Evolutionary conservation across 2,888 invertebrate species (phyloP).

Genomic region (Eumerus sabulonum): DNA sequence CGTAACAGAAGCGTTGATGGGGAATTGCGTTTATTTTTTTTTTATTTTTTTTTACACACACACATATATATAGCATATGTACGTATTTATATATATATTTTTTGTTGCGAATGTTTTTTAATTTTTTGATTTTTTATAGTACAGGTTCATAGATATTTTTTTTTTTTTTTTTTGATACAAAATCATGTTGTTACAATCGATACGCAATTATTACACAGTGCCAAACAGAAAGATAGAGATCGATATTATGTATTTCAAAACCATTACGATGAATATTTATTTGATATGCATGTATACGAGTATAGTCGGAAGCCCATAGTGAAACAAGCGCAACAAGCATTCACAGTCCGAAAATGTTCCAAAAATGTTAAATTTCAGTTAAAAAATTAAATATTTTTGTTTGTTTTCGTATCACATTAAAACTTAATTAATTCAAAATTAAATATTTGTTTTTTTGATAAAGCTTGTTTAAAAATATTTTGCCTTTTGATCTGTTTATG

Average conservation of each 20-base stretch:
- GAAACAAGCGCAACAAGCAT: constrained; percentile 71
- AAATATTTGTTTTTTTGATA: constrained; percentile 22
- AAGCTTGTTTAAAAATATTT: constrained; percentile 11
- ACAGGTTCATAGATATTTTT: constrained; percentile 37
- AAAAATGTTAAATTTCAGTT: constrained; percentile 72
- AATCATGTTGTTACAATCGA: constrained; percentile 53
- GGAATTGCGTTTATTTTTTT: constrained; percentile 57
- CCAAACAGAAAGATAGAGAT: constrained; percentile 61
- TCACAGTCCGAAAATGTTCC: constrained; percentile 71
- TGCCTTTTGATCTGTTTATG: neutral
- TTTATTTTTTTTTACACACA: too few species aligned
- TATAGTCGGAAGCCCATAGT: constrained; percentile 69
- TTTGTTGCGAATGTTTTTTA: constrained; percentile 15
- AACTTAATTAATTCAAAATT: constrained; percentile 1
- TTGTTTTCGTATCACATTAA: constrained; percentile 1
- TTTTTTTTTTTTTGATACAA: constrained; percentile 46
- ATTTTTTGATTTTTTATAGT: constrained; percentile 39
- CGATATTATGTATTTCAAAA: constrained; percentile 54
- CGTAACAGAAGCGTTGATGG: constrained; percentile 65
- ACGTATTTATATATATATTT: constrained; percentile 13
- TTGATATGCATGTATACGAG: constrained; percentile 54
- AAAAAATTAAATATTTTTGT: constrained; percentile 71
- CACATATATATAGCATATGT: constrained; percentile 4
- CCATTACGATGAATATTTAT: constrained; percentile 58
- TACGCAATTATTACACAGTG: constrained; percentile 64